Evolutionary conservation across 30 jellyfish, hydroid and myxozoan species (phyloP).

Genomic region (Hydractinia echinata): DNA sequence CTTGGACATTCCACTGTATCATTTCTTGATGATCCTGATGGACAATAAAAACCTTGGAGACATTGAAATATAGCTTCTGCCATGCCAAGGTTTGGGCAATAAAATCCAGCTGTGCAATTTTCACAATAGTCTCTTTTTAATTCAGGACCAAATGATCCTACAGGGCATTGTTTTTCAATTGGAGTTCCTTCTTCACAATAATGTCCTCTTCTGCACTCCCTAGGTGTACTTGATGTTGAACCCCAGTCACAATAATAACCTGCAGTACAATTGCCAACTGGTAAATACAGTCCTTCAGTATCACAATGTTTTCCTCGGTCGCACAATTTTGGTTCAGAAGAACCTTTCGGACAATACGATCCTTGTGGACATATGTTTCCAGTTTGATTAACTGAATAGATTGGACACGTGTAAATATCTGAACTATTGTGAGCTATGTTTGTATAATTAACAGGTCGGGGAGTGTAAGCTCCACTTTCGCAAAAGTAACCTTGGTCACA

Average conservation of each 20-base stretch:
- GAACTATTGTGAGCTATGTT: conserved; percentile 62
- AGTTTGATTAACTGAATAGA: conserved; percentile 78
- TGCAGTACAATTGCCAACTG: conserved; percentile 86
- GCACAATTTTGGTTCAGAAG: conserved; percentile 66
- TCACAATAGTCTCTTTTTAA: conserved; percentile 60
- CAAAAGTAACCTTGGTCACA: conserved; percentile 90
- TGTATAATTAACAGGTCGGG: conserved; percentile 52
- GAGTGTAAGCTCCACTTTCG: conserved; percentile 68
- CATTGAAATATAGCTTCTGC: conserved; percentile 63
- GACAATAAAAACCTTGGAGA: conserved; percentile 89
- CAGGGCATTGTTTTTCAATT: conserved; percentile 64
- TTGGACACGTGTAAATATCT: conserved; percentile 78
- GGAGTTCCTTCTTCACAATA: conserved; percentile 85
- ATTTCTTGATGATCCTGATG: conserved; percentile 77
- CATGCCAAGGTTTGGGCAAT: conserved; percentile 89
- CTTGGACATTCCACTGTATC: conserved; percentile 85
- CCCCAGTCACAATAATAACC: conserved; percentile 79
- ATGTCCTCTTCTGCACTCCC: conserved; percentile 63
- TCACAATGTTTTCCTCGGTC: conserved; percentile 88
- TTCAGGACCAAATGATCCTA: conserved; percentile 73
- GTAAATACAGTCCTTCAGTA: conserved; percentile 47
- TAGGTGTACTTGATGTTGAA: conserved; percentile 53
- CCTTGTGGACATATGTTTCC: conserved; percentile 90
- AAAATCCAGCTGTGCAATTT: conserved; percentile 88
- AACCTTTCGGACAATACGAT: conserved; percentile 77